Evolutionary conservation across 1,140 invertebrate species (phyloP), one percentile per base, ranked within the genome.

Genomic region (Diorhabda carinulata): DNA sequence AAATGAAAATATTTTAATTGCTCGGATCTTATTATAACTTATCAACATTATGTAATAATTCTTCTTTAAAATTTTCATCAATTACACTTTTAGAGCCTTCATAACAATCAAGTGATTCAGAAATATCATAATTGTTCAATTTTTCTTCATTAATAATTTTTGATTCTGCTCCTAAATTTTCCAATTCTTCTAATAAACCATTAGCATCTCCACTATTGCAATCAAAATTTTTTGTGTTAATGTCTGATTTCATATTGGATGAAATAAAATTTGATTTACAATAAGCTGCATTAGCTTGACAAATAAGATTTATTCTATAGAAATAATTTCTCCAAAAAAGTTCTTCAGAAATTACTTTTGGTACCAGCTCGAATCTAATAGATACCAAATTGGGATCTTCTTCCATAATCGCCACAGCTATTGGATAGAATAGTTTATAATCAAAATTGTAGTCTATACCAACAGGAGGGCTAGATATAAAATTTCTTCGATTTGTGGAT

Each of bases 241-340:
- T 25, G 25, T 25, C 25, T 25, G 25, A 25, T 25, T 25, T 25
- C 25, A 25, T 25, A 25, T 25, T 0, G 57, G 57, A 60, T n/a
- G 43, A 67, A 43, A 44, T 59, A 57, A 56, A 61, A 42, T 83
- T 84, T 52, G 86, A 86, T 85, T 90, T 86, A 61, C 89, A 89
- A 61, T 89, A 89, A 57, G 93, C 79, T 80, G 97, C 94, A 80
- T 94, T 95, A 68, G 95, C 96, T 84, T 99, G 97, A 79, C 96
- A 96, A 77, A 99, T 94, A 42, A 99, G 89, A 73, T 94, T 97
- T 69, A 99, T 94, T 79, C 97, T 92, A 84, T 99, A 99, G 85
- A 99, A 99, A 83, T 99, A 99, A 85, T 99, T 99, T 77, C 95
- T 89, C 98, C 97, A 99, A 85, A 99, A 99, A 79, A 92, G 93